Evolutionary conservation across 2,888 invertebrate species (phyloP), one percentile per base, ranked within the genome.

Genomic region (Lithosia quadra): DNA sequence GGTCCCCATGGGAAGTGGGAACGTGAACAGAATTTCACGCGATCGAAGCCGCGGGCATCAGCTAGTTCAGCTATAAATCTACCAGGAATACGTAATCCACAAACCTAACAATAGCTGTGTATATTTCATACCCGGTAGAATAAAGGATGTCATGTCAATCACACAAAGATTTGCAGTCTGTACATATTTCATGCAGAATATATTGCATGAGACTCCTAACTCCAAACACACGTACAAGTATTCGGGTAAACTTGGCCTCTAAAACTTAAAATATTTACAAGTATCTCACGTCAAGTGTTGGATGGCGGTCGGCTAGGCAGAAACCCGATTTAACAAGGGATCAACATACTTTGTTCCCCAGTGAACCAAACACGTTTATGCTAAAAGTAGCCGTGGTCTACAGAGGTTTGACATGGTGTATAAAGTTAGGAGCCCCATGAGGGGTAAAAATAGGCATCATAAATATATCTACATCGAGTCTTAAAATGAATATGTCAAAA

Each of bases 221-320:
- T 36, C 36, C 1, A 21, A 67, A 57, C 57, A 53, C n/a, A 58
- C 13, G 55, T 28, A 56, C 33, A 68, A 53, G 39, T 56, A 63
- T 24, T 63, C 58, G 21, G 58, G 65, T 58, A 69, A 62, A 69
- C 71, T 72, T 73, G 34, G 58, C 60, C 62, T 66, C 56, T 7
- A 33, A 11, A 62, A 69, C 65, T 71, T 80, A 71, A 76, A 79
- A 71, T 76, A 74, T 79, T 78, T 63, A 76, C 67, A 69, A 74
- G 71, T 71, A 76, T 67, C 63, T 65, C 55, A 73, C 70, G 65
- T 76, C 65, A 74, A 78, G 76, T 69, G 72, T 73, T 77, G 67
- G 67, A 69, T 58, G 66, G 59, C 60, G 24, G 66, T 61, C 60
- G 43, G 65, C 59, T 57, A 62, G 43, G 59, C 22, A 55, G 58